A percentile compares a stretch with the other conserved stretches of the same genome.
These are phyloP conservation scores for Clangula hyemalis DNA, from an alignment of 2,797 vertebrate species.

Conservation along the genomic window DNA sequence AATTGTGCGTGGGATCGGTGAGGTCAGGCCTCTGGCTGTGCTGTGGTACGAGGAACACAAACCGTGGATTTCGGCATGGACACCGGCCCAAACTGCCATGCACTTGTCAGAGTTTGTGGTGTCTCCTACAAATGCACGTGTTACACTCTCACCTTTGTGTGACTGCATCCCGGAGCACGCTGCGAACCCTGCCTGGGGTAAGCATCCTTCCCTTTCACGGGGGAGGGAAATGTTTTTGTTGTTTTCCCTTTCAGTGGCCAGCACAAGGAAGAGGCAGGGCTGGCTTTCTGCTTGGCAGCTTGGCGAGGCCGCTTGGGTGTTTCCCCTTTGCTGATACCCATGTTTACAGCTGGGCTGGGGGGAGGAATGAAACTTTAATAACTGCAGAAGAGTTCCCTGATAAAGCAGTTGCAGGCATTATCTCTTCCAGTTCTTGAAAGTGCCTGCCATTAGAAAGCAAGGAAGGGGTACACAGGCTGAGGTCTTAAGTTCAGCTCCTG, in stretches of 20 bases:
- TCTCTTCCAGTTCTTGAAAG: not conserved
- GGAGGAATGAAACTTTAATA: not conserved
- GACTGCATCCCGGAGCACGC: accelerated
- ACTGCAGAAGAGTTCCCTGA: not conserved
- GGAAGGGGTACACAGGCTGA: not conserved
- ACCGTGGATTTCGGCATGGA: not conserved
- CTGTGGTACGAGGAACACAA: not conserved
- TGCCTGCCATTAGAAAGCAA: not conserved
- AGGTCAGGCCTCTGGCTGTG: not conserved
- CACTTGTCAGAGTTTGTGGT: not conserved
- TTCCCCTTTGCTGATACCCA: not conserved
- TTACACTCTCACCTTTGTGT: accelerated
- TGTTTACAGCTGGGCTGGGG: not conserved
- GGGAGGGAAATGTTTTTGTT: not conserved
- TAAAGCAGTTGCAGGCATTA: not conserved
- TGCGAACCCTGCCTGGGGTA: not conserved
- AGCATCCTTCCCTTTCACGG: not conserved
- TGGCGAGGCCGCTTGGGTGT: not conserved
- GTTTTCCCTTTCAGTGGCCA: not conserved
- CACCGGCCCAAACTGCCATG: too few relatives aligned
- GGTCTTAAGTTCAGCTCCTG: not conserved
- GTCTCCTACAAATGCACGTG: accelerated
- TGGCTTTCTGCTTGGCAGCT: not conserved
- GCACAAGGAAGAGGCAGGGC: not conserved
- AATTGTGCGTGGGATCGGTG: not conserved